These are phyloP conservation scores for Dusona sp. DNA, from an alignment of 2,888 invertebrate genomes.

Conservation along the genomic window DNA sequence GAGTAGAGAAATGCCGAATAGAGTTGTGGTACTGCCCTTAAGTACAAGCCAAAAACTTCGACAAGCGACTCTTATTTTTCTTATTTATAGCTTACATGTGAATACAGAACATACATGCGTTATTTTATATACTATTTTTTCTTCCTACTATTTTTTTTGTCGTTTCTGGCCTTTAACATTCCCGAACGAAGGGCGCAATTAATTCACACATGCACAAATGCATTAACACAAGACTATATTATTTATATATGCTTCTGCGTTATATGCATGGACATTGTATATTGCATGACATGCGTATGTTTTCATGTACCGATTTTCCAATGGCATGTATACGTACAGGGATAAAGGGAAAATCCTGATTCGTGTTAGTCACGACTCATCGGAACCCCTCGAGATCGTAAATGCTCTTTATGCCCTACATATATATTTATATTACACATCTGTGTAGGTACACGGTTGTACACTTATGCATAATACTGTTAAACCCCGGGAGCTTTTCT, in stretches of 20 bases:
- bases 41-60: too few relatives aligned
- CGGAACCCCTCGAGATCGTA: conserved; percentile 68
- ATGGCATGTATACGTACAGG: background rate
- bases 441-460: conserved; percentile 5
- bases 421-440: background rate
- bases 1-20: too few relatives aligned
- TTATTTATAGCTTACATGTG: background rate
- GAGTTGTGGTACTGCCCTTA: too few relatives aligned
- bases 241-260: background rate
- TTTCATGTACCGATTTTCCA: conserved; percentile 27
- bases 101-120: background rate
- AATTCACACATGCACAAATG: conserved; percentile 5
- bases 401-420: conserved; percentile 69
- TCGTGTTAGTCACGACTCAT: conserved; percentile 70
- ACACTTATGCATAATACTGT: conserved; percentile 32
- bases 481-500: conserved; percentile 48
- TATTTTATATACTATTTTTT: background rate
- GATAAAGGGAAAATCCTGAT: conserved; percentile 52
- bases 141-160: background rate
- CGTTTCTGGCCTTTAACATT: background rate
- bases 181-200: conserved; percentile 24
- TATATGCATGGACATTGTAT: background rate
- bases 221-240: background rate
- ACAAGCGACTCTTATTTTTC: background rate
- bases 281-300: background rate